Percentiles rank a stretch among this genome's conserved stretches.
phyloP scores from a whole-genome alignment of 2,113 vertebrate genomes.

The Leptobrachium ailaonicum region DNA sequence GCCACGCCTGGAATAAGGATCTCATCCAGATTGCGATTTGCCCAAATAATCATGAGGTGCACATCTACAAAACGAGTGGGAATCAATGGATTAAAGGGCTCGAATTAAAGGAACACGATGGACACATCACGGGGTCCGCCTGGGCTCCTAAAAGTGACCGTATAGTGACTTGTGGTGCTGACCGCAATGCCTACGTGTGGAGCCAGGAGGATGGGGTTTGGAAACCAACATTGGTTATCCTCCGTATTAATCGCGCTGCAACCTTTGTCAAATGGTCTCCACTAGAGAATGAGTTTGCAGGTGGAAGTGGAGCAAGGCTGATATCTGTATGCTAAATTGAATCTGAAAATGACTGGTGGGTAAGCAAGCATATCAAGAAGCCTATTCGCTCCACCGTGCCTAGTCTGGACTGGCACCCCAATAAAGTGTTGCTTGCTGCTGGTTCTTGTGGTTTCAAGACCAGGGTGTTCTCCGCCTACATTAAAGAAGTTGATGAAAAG shows the following conservation, averaged over 20 bases:
- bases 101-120: conserved; percentile 97
- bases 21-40: conserved; percentile 96
- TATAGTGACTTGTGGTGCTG: conserved; percentile 95
- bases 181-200: conserved; percentile 98
- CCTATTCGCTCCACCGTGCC: conserved; percentile 70
- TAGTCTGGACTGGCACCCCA: conserved; percentile 96
- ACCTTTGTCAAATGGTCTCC: conserved; percentile 99
- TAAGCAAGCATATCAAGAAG: conserved; percentile 99
- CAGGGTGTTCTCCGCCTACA: conserved; percentile 65
- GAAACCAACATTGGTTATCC: conserved; percentile 90
- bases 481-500: too few species aligned
- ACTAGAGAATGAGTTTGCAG: conserved; percentile 96
- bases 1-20: conserved; percentile 97
- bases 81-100: conserved; percentile 96
- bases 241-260: conserved; percentile 69
- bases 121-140: conserved; percentile 97
- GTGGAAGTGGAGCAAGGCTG: conserved; percentile 95
- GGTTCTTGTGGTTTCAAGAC: conserved; percentile 98
- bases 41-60: conserved; percentile 98
- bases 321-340: conserved; percentile 99
- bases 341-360: conserved; percentile 99
- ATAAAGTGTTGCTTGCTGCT: conserved; percentile 92
- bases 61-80: conserved; percentile 96
- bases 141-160: conserved; percentile 98
- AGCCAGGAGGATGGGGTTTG: conserved; percentile 95